Evolutionary conservation across 2,113 vertebrate species (phyloP).

Genomic region (Tychaedon coryphoeus): DNA sequence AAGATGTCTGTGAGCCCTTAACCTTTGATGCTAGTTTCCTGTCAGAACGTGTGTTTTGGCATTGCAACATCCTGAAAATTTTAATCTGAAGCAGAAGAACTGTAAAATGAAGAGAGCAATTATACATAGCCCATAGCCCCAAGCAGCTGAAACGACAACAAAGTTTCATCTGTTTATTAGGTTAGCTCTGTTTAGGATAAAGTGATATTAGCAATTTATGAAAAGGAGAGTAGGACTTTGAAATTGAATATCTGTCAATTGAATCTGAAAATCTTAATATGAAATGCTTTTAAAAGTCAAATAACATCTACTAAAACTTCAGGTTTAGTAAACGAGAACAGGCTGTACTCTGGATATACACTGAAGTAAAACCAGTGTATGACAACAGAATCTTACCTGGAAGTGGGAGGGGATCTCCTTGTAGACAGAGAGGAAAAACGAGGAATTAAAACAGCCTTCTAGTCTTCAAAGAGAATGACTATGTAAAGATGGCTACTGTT

Average conservation of each 20-base stretch:
- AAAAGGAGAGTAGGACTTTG: slow-evolving; percentile 29
- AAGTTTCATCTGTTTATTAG: slow-evolving; percentile 44
- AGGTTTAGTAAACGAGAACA: slow-evolving; percentile 37
- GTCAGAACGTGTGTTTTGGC: slow-evolving; percentile 41
- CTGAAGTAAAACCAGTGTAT: neutral
- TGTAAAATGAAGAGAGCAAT: slow-evolving; percentile 41
- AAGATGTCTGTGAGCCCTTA: slow-evolving; percentile 27
- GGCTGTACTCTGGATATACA: neutral
- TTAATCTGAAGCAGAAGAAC: slow-evolving; percentile 51
- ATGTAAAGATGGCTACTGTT: slow-evolving; percentile 44
- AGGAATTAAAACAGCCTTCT: slow-evolving; percentile 14
- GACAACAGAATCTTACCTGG: neutral
- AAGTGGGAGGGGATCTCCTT: neutral
- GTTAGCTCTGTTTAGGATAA: slow-evolving; percentile 38
- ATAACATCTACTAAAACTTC: slow-evolving; percentile 45
- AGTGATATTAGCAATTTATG: slow-evolving; percentile 41
- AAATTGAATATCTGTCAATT: slow-evolving; percentile 55
- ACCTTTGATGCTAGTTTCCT: slow-evolving; percentile 56
- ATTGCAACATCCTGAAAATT: slow-evolving; percentile 48
- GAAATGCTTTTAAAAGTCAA: slow-evolving; percentile 45
- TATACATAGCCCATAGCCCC: slow-evolving; percentile 8
- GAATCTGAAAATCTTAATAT: slow-evolving; percentile 44
- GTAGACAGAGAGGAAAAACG: neutral
- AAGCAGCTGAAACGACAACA: slow-evolving; percentile 46
- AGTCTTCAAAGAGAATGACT: neutral